Evolutionary conservation across 64 coral and sea anemone species (phyloP), one percentile per base, ranked within the genome.

Genomic region (Trachythela sp.): DNA sequence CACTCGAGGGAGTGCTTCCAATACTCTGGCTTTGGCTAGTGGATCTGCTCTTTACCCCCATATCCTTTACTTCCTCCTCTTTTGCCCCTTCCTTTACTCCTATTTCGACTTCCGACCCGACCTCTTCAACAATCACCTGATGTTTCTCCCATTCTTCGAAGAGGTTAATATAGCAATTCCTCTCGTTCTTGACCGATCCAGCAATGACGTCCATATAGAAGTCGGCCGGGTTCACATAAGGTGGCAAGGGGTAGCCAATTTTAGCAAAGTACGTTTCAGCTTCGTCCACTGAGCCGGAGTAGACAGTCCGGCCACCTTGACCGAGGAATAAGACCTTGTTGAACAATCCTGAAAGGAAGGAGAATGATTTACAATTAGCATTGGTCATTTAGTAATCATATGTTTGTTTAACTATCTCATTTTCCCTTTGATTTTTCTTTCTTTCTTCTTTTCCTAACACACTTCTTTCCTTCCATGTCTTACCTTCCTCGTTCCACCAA

Each of bases 161-260:
- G 13, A 80, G 75, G 33, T 80, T 39, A 30, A 80, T 17, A 8
- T 35, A 17, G 20, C 13, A 0, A 13, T 80, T 80, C 8, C 33
- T 30, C 30, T 80, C 75, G 34, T 80, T 35, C 20, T 80, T 13
- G 0, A 80, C 33, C 31, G 75, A 11, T 15, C 75, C 75, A 10
- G 75, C 15, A 22, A 80, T 80, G 20, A 80, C 75, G 17, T 80
- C 75, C 75, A 80, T 80, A 18, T 80, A 80, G 34, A 80, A 80
- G 75, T 80, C 75, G 31, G 75, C 75, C 8, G 75, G 75, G 8
- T 80, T 80, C 75, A 80, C 75, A 29, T 80, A 80, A 8, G 75
- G 33, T 30, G 75, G 75, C 7, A 80, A 30, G 13, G 75, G 75
- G 34, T 15, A 80, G 20, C 75, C 75, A 36, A 80, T 80, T 38